These are phyloP conservation scores for Suncus etruscus DNA, from an alignment of 2,113 vertebrate genomes.

Conservation along the genomic window DNA sequence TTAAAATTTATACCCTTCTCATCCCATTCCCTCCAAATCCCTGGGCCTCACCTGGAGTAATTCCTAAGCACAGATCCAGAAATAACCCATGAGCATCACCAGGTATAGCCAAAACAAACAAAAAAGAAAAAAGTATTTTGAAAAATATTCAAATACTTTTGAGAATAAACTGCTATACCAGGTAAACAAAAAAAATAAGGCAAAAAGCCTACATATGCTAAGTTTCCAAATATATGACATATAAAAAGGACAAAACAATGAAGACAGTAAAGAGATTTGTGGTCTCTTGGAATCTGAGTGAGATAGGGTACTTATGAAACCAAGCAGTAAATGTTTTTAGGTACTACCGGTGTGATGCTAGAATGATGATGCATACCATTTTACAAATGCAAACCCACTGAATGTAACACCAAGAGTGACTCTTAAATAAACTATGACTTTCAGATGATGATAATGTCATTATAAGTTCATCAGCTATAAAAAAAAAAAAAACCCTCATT, in stretches of 20 bases:
- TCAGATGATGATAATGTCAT: background rate
- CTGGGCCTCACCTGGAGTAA: too few relatives aligned
- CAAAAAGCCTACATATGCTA: background rate
- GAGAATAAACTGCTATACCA: background rate
- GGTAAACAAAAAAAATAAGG: conserved; percentile 40
- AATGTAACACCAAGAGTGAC: background rate
- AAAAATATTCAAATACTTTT: conserved; percentile 42
- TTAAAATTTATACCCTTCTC: background rate
- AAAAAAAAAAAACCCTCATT: too few relatives aligned
- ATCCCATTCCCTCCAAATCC: background rate
- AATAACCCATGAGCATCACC: too few relatives aligned
- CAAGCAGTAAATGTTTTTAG: background rate
- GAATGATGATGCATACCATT: background rate
- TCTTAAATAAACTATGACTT: background rate
- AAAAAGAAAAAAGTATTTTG: background rate
- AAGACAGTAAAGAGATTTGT: background rate
- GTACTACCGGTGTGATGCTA: background rate
- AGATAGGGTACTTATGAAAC: background rate
- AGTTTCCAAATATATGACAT: background rate
- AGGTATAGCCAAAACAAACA: too few relatives aligned
- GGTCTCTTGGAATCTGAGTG: background rate
- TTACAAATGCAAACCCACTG: background rate
- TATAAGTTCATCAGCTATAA: background rate
- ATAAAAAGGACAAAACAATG: background rate
- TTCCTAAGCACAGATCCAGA: too few relatives aligned